Base-by-base conservation (phyloP, 2,888 invertebrate species). In the Archips crataeganus region DNA sequence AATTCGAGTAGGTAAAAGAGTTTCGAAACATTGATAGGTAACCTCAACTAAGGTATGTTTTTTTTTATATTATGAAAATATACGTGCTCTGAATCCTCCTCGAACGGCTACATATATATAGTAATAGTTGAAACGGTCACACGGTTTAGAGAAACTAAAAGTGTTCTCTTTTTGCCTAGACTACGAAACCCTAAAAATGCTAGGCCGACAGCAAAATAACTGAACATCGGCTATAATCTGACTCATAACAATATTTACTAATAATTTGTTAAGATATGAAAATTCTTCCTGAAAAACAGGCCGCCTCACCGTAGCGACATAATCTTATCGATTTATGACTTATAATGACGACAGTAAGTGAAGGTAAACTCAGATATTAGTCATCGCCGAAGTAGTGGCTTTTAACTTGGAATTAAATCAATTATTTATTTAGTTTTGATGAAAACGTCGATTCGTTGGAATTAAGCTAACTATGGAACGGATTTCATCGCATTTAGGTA, bases 311-410 rank as follows among this genome's bases (percentile, higher is more conserved):
- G 15, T 62, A 42, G 39, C 32, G 9, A 36, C 36, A 42, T 62
- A 39, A 45, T 62, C 42, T 45, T 45, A 62, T 62, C 62, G 62
- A 23, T 42, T 62, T 23, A 32, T 32, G 57, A 57, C 32, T 54
- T 32, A 57, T 5, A 39, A 39, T 57, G 57, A 57, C 57, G 57
- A 32, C 57, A 57, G 8, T 11, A 32, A 9, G 32, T 4, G 57
- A 57, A 32, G 57, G 57, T 11, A 57, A 57, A 57, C 32, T 57
- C 32, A 6, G 32, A 32, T 54, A 54, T 57, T 57, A 57, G 57
- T 57, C 57, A 57, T 11, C 57, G 32, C 11, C 11, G 57, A 57
- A 23, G 32, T 32, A 57, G 9, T 2, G 32, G 32, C 57, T 57
- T 57, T 57, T 57, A 57, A 57, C 57, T 57, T 3, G 11, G 32